Percentiles rank a stretch among this genome's conserved stretches.
phyloP scores from a whole-genome alignment of 2,113 vertebrate species.

The Syngnathus typhle region DNA sequence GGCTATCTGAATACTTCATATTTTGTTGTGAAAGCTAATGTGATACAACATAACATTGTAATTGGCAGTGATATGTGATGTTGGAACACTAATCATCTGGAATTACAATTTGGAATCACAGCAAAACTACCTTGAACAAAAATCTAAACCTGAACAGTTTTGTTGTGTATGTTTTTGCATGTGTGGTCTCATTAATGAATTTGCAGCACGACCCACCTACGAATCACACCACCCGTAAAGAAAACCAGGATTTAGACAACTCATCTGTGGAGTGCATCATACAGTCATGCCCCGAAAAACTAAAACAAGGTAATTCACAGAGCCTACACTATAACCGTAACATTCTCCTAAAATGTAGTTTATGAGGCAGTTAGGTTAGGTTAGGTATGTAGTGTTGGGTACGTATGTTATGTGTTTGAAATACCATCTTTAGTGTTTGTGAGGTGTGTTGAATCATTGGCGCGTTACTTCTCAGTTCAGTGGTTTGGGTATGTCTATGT shows the following conservation, averaged over 20 bases:
- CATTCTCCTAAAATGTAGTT: too few species aligned
- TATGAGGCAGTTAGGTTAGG: too few species aligned
- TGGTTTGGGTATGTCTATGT: not conserved
- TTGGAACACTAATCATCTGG: too few species aligned
- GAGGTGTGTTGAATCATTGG: too few species aligned
- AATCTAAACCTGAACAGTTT: not conserved
- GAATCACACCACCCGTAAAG: slow-evolving; percentile 63
- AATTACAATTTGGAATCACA: too few species aligned
- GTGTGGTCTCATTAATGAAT: not conserved
- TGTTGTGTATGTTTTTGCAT: not conserved
- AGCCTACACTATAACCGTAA: not conserved
- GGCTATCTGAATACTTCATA: too few species aligned
- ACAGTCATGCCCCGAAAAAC: slow-evolving; percentile 84
- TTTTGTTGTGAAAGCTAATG: too few species aligned
- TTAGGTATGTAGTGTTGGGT: too few species aligned
- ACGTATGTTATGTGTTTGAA: too few species aligned
- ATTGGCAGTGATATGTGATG: too few species aligned
- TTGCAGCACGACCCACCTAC: slow-evolving; percentile 59
- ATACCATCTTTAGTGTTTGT: too few species aligned
- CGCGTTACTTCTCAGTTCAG: not conserved
- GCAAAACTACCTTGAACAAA: not conserved
- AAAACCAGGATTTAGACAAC: slow-evolving; percentile 77
- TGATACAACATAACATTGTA: too few species aligned
- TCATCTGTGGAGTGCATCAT: slow-evolving; percentile 85
- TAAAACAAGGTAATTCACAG: slow-evolving; percentile 78